Percentiles rank a stretch among this genome's conserved stretches.
Conservation (phyloP, 2,113 vertebrate species). For the Hymenochirus boettgeri region DNA sequence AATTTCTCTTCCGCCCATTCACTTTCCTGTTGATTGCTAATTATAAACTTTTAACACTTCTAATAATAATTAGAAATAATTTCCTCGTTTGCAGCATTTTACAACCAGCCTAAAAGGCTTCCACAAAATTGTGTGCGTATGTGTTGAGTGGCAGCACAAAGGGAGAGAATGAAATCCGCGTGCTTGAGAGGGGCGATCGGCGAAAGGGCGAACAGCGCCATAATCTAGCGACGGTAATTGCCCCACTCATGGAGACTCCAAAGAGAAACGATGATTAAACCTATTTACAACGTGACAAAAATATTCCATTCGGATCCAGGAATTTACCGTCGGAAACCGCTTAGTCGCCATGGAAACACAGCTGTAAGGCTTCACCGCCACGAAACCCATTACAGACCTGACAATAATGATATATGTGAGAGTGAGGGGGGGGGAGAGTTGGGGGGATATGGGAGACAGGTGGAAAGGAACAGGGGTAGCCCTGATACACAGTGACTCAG, state of each 20-base stretch:
- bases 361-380: slow-evolving; percentile 43
- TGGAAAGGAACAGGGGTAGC: slow-evolving; percentile 25
- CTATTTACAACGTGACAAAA: slow-evolving; percentile 43
- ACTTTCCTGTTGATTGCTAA: no score
- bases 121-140: no score
- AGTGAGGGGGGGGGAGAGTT: slow-evolving; percentile 27
- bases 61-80: no score
- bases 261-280: slow-evolving; percentile 56
- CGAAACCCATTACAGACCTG: slow-evolving; percentile 18
- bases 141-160: no score
- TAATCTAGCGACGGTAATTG: slow-evolving; percentile 42
- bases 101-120: no score
- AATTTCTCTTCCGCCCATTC: no score
- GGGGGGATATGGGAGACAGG: slow-evolving; percentile 6
- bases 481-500: slow-evolving; percentile 46
- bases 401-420: slow-evolving; percentile 21
- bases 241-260: slow-evolving; percentile 32
- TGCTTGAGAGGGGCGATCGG: no score
- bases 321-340: slow-evolving; percentile 26
- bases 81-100: no score
- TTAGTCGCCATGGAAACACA: slow-evolving; percentile 47
- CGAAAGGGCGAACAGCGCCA: neutral
- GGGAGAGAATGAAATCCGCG: no score
- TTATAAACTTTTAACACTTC: no score
- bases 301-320: slow-evolving; percentile 4